phyloP scores from a whole-genome alignment of 2,888 invertebrate genomes.

The Allacma fusca region DNA sequence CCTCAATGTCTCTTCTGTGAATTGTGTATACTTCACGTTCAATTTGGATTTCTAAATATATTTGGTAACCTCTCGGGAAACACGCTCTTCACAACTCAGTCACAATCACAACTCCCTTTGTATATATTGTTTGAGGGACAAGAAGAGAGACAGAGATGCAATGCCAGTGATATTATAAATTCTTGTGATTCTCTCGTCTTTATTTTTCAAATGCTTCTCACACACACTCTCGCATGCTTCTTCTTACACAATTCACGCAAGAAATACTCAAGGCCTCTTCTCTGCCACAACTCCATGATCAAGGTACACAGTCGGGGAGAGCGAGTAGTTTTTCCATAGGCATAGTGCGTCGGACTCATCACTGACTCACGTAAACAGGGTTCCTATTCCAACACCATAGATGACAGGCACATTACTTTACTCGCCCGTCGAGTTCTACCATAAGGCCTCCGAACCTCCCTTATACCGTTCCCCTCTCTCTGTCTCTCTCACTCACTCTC shows the following conservation, averaged over 20 bases:
- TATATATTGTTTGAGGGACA: too few relatives aligned
- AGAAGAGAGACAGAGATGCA: too few relatives aligned
- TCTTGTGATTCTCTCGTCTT: not conserved
- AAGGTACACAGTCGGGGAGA: not conserved
- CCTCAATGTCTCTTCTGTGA: too few relatives aligned
- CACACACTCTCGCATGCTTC: not conserved
- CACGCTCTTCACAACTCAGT: too few relatives aligned
- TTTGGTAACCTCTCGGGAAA: too few relatives aligned
- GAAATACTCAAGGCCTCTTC: conserved; percentile 6
- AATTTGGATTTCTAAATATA: too few relatives aligned
- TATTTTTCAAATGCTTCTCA: conserved; percentile 7
- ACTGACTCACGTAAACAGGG: not conserved
- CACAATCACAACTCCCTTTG: too few relatives aligned
- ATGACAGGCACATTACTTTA: conserved; percentile 2
- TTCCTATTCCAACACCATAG: not conserved
- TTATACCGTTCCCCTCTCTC: not conserved
- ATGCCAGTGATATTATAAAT: too few relatives aligned
- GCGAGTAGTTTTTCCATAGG: not conserved
- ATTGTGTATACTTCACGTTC: too few relatives aligned
- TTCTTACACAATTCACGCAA: conserved; percentile 4
- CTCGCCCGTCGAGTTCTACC: not conserved
- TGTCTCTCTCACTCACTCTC: too few relatives aligned
- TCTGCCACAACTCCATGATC: not conserved
- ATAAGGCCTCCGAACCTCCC: conserved; percentile 23
- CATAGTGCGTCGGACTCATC: not conserved